Percentiles rank a stretch among this genome's conserved stretches.
Conservation (phyloP, 2,888 invertebrate species). For the Agriopis aurantiaria region DNA sequence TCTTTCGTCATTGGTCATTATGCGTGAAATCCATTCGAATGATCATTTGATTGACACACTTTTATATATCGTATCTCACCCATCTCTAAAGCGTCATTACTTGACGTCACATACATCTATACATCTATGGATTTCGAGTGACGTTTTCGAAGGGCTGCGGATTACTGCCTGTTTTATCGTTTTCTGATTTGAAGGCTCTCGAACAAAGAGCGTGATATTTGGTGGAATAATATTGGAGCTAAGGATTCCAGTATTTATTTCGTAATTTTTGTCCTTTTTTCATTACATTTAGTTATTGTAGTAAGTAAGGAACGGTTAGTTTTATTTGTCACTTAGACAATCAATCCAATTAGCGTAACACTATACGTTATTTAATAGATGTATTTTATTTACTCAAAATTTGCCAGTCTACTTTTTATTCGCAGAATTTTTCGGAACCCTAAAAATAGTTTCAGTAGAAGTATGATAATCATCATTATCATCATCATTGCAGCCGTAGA, state of each 20-base stretch:
- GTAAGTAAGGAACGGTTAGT: no score
- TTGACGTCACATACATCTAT: constrained; percentile 52
- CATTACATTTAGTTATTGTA: no score
- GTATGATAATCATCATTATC: no score
- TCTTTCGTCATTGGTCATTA: no score
- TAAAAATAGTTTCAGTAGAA: no score
- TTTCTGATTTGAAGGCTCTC: constrained; percentile 25
- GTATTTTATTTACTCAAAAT: no score
- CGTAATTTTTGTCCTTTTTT: not conserved
- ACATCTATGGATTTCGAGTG: constrained; percentile 35
- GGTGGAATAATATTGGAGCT: constrained; percentile 1
- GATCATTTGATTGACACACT: not conserved
- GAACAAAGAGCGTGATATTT: constrained; percentile 14
- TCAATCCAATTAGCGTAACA: no score
- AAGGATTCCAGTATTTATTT: not conserved
- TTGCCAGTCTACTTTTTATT: no score
- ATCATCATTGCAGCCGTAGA: no score
- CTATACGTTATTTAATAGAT: no score
- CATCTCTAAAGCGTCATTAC: constrained; percentile 49
- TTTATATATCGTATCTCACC: not conserved
- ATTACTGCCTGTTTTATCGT: constrained; percentile 34
- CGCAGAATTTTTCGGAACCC: no score
- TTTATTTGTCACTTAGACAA: no score
- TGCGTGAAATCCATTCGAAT: not conserved
- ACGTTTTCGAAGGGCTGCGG: constrained; percentile 24